Base-by-base conservation (phyloP, 2,797 vertebrate genomes). In the Aplochiton taeniatus region DNA sequence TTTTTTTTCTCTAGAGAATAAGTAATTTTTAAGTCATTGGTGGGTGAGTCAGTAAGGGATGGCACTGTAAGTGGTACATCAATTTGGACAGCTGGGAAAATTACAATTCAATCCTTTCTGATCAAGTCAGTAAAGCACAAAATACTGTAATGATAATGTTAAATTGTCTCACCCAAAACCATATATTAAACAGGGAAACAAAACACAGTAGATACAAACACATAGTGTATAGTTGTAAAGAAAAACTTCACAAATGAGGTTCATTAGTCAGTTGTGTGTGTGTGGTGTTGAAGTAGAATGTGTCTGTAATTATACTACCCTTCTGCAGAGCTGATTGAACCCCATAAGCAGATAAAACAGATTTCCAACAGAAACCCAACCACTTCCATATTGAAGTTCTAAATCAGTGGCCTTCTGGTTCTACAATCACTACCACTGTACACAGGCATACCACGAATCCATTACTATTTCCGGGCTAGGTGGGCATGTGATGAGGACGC, bases 1-100 rank as follows among this genome's bases (percentile, higher is more conserved):
- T 87, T 31, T 31, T 31, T 90, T 88, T 93, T 93, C 91, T 92
- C 91, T 91, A 92, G 91, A 92, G 91, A 93, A 92, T 81, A 88
- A 83, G 81, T 85, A 89, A 83, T 87, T 58, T 72, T 88, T 87
- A 80, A 79, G 89, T 89, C 89, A 90, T 70, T 76, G 85, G 88
- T 87, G 84, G 87, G 77, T 62, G 58, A 79, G 77, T 86, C 86
- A 86, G 84, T 70, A 88, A 78, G 80, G 79, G 87, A 85, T 91
- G 90, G 90, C 88, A 90, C 89, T 87, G 73, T 58, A 31, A 31
- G 31, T 31, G 31, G 2, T 31, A 31, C 2, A 31, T 3, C 6
- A 31, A 31, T 31, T 31, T 31, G 31, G 31, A 31, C 31, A 31
- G 6, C 31, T 31, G 2, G 31, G 31, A 3, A 31, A 31, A 31